Evolutionary conservation across 2,888 invertebrate species (phyloP), one percentile per base, ranked within the genome.

Genomic region (Apodemia mormo): DNA sequence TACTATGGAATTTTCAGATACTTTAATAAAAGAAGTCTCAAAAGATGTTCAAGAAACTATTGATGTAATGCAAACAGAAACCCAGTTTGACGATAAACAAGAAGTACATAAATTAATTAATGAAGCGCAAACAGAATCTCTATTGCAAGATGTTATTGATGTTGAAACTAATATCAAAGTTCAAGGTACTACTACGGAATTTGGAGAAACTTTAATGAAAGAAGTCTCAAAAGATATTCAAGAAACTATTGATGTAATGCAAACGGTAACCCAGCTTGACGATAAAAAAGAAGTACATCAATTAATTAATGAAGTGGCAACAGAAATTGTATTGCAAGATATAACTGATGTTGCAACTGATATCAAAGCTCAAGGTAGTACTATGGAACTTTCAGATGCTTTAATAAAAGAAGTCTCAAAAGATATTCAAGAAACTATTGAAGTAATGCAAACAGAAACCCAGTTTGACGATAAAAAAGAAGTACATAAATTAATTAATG

Each of bases 81-180:
- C 22, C 22, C 22, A 22, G 22, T 22, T 22, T 22, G 22, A 22
- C 22, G 0, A 22, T 22, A 22, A 22, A 22, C 22, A 10, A 45
- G 73, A 10, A 79, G 78, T 68, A 76, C 78, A 64, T n/a, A 4
- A 64, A 33, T 37, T 29, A 9, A 45, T 45, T 45, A 12, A 7
- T 45, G 3, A 45, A 45, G 45, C 9, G 8, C 10, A 29, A 58
- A 58, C 9, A 30, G 58, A 30, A 30, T 9, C 1, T 45, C 3
- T 45, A 12, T 2, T 12, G 12, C 29, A 58, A 29, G 22, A 29
- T 10, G 2, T 29, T 2, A 58, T 10, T 4, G 56, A 58, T 9
- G 30, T 30, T 29, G 3, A 4, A n/a, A 54, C 54, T 58, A 30
- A 58, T 10, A 58, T 29, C 10, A 58, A 30, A 10, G 4, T 5